Conservation (phyloP, 2,113 vertebrate species). For the Syngnathoides biaculeatus region DNA sequence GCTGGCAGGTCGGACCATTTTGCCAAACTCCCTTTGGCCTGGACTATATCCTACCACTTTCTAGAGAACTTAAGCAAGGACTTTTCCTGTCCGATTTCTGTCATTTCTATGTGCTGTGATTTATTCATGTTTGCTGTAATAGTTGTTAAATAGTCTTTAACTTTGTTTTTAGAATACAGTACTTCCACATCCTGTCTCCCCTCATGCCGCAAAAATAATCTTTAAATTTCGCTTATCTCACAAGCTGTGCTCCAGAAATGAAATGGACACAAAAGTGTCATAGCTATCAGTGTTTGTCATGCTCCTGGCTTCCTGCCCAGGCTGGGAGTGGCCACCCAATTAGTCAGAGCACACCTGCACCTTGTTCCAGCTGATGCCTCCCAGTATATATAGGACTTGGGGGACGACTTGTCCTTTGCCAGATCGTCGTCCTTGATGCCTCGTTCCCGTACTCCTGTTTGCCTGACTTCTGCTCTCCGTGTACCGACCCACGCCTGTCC, state of each 20-base stretch:
- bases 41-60: constrained; percentile 59
- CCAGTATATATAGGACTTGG: too few species aligned
- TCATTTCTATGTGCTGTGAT: constrained; percentile 14
- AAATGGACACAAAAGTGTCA: constrained; percentile 46
- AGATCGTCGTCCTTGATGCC: too few species aligned
- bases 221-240: constrained; percentile 31
- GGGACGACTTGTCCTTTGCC: too few species aligned
- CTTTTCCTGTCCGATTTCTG: constrained; percentile 10
- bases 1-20: constrained; percentile 44
- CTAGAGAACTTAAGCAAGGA: constrained; percentile 30
- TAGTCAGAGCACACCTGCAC: too few species aligned
- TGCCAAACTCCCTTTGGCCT: constrained; percentile 45
- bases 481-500: too few species aligned
- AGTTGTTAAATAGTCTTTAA: constrained; percentile 18
- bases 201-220: constrained; percentile 14
- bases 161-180: constrained; percentile 18
- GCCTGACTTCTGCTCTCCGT: too few species aligned
- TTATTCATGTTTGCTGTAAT: constrained; percentile 19
- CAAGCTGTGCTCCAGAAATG: constrained; percentile 59
- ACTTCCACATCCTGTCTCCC: constrained; percentile 15
- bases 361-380: too few species aligned
- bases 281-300: constrained; percentile 12
- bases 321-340: too few species aligned
- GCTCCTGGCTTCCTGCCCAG: too few species aligned
- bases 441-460: too few species aligned